Evolutionary conservation across 2,888 invertebrate species (phyloP).

Genomic region (Eurytoma adleriae): DNA sequence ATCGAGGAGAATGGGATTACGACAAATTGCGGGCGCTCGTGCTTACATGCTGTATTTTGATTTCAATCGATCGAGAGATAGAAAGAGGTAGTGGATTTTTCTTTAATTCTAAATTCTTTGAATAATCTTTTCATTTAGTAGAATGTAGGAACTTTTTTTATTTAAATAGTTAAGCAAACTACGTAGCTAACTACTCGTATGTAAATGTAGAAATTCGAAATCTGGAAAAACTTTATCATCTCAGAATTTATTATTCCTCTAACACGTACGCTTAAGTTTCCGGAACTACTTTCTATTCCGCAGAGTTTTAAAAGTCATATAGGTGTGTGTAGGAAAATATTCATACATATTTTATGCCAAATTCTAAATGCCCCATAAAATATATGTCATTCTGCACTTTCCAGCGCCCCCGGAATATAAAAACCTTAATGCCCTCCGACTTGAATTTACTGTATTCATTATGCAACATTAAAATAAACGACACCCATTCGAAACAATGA

Average conservation of each 20-base stretch:
- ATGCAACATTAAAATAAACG: background rate
- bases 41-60: too few species aligned
- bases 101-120: too few species aligned
- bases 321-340: slow-evolving; percentile 9
- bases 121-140: too few species aligned
- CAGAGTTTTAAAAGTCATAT: slow-evolving; percentile 28
- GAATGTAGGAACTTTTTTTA: too few species aligned
- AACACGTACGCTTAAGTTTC: slow-evolving; percentile 18
- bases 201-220: slow-evolving; percentile 1
- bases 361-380: background rate
- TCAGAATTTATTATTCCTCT: slow-evolving; percentile 31
- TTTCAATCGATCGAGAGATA: too few species aligned
- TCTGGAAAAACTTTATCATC: slow-evolving; percentile 9
- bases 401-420: too few species aligned
- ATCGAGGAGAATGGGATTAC: background rate
- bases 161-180: too few species aligned
- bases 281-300: slow-evolving; percentile 31
- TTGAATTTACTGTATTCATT: background rate
- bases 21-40: background rate
- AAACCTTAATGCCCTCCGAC: too few species aligned
- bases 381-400: background rate
- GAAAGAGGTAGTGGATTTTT: too few species aligned
- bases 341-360: slow-evolving; percentile 29
- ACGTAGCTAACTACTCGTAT: too few species aligned
- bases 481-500: too few species aligned